phyloP scores from a whole-genome alignment of 2,797 vertebrate species.

The Denticeps clupeoides region DNA sequence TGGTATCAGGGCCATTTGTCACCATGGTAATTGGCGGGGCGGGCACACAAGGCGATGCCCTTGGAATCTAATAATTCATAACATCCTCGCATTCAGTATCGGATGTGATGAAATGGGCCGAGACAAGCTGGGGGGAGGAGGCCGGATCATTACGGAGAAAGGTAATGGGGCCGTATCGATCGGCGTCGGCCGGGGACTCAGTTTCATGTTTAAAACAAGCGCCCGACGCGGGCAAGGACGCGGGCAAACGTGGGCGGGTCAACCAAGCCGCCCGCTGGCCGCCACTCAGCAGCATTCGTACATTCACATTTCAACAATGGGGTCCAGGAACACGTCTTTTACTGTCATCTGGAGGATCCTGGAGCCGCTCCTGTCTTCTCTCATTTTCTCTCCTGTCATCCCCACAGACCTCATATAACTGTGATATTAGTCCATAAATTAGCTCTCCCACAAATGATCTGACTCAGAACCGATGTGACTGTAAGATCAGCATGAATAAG shows the following conservation, averaged over 20 bases:
- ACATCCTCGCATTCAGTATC: constrained; percentile 64
- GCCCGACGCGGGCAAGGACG: constrained; percentile 5
- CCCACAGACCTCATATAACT: too few species aligned
- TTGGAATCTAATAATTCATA: constrained; percentile 70
- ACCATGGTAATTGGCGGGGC: constrained; percentile 55
- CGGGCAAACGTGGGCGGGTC: constrained; percentile 23
- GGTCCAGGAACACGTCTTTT: too few species aligned
- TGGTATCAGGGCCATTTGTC: constrained; percentile 53
- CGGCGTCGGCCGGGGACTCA: constrained; percentile 46
- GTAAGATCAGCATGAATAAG: too few species aligned
- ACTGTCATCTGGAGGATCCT: too few species aligned
- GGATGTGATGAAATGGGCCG: constrained; percentile 56
- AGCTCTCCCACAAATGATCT: too few species aligned
- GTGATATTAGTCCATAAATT: too few species aligned
- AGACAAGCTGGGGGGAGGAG: constrained; percentile 38
- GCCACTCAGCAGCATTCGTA: too few species aligned
- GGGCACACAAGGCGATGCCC: constrained; percentile 44
- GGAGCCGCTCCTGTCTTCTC: too few species aligned
- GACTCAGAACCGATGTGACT: too few species aligned
- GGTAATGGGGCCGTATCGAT: constrained; percentile 70
- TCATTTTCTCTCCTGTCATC: too few species aligned
- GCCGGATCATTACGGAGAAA: constrained; percentile 58
- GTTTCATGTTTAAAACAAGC: constrained; percentile 73
- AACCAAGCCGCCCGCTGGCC: constrained; percentile 20
- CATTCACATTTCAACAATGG: too few species aligned